A percentile compares a stretch with the other conserved stretches of the same genome.
These are phyloP conservation scores for Moxostoma hubbsi DNA, from an alignment of 2,797 vertebrate genomes.

Conservation along the genomic window DNA sequence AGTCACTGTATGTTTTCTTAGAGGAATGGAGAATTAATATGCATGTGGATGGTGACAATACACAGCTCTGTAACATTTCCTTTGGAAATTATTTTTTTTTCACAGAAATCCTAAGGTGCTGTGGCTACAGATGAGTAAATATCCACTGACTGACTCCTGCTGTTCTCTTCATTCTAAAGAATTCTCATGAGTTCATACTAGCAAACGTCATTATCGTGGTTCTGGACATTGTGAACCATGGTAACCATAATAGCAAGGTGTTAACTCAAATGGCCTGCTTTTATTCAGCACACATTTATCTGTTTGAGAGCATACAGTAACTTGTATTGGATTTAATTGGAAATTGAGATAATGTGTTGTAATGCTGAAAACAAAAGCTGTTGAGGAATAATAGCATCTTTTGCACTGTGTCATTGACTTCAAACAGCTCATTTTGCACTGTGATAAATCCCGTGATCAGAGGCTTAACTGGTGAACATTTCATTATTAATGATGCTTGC, in stretches of 20 bases:
- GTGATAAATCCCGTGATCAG: neutral
- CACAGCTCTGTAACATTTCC: neutral
- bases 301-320: neutral
- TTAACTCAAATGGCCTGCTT: neutral
- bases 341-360: neutral
- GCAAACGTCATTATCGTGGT: neutral
- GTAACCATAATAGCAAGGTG: neutral
- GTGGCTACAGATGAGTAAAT: neutral
- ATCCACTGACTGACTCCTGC: neutral
- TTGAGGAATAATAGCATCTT: neutral
- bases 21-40: neutral
- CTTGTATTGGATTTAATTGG: neutral
- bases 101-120: neutral
- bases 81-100: neutral
- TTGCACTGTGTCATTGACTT: neutral
- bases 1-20: neutral
- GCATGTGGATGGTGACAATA: neutral
- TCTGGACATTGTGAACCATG: neutral
- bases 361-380: neutral
- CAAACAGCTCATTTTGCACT: neutral
- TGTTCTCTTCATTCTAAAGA: neutral
- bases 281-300: neutral
- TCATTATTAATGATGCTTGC: too few species aligned
- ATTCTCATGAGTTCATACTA: neutral
- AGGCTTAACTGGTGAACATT: too few species aligned